Base-by-base conservation (phyloP, 2,797 vertebrate species). In the Myotis findleyi region DNA sequence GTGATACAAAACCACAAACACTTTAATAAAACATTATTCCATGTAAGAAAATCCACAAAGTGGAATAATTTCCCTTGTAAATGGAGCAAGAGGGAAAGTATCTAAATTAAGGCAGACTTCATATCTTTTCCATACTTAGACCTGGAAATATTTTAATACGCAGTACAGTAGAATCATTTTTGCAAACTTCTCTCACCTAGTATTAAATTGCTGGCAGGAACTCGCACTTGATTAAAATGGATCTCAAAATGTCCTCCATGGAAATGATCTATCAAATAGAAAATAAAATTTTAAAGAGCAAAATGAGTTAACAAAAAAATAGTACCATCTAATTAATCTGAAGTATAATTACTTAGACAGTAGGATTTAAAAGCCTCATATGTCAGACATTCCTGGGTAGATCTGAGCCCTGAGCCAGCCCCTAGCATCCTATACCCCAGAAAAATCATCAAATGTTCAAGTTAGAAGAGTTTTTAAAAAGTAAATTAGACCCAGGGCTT, bases 211-310 rank as follows among this genome's bases (percentile, higher is more conserved):
- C 99, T 98, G 57, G 92, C 90, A 7, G 99, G 99, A 33, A 99
- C 99, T 25, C 93, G 94, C 30, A 99, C 99, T 0, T 99, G 98
- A 12, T 98, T 98, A 96, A 99, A 99, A 97, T 99, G 99, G 87
- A 99, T 98, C 98, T 99, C 99, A 98, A 99, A 99, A 97, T 99
- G 99, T 59, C 99, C 99, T 53, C 99, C 99, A 0, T 99, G 99
- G 38, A 99, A 96, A n/a, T 99, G 98, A 97, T 99, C 99, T 99
- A 90, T 72, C 96, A 95, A 81, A 71, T 0, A 96, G 59, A 96
- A 93, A 96, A 76, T n/a, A 51, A 76, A 71, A 90, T 33, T 87
- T 94, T 85, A 27, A 82, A 92, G 33, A 96, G 8, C 16, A 59
- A 91, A 80, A 85, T 66, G 17, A 83, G 13, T 41, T 76, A n/a